A percentile compares a stretch with the other conserved stretches of the same genome.
Evolutionary conservation across 2,113 vertebrate genomes (phyloP).

Genomic region (Platysteira castanea): DNA sequence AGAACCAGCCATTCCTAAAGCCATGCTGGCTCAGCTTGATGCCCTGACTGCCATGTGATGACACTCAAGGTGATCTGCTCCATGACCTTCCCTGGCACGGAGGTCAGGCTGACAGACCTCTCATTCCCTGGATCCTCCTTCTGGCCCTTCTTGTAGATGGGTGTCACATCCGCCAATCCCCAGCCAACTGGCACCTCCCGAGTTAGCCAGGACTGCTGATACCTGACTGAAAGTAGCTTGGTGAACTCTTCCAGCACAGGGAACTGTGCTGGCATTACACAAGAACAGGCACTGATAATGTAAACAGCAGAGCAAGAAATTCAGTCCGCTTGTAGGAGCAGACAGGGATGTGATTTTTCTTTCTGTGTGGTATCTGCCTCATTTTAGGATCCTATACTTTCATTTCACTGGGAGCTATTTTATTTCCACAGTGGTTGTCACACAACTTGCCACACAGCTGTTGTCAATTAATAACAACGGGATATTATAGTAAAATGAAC

Average conservation of each 20-base stretch:
- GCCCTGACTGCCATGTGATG: background rate
- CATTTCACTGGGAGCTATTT: background rate
- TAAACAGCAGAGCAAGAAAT: background rate
- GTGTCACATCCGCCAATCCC: background rate
- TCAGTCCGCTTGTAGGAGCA: background rate
- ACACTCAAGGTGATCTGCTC: background rate
- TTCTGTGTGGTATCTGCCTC: background rate
- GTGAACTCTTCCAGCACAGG: background rate
- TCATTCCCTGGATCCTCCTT: background rate
- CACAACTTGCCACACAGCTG: slow-evolving; percentile 25
- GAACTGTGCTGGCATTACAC: background rate
- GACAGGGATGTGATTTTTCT: background rate
- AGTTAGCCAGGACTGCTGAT: background rate
- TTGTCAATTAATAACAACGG: background rate
- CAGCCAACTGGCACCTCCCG: background rate
- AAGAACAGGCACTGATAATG: background rate
- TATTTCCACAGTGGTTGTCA: background rate
- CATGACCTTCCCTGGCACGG: background rate
- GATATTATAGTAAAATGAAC: background rate
- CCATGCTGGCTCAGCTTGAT: background rate
- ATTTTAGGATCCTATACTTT: background rate
- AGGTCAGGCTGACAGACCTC: background rate
- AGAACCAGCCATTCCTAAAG: background rate
- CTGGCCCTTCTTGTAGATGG: background rate
- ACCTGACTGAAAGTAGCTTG: background rate